Evolutionary conservation across 2,888 invertebrate species (phyloP).

Genomic region (Anagyrus pseudococci): DNA sequence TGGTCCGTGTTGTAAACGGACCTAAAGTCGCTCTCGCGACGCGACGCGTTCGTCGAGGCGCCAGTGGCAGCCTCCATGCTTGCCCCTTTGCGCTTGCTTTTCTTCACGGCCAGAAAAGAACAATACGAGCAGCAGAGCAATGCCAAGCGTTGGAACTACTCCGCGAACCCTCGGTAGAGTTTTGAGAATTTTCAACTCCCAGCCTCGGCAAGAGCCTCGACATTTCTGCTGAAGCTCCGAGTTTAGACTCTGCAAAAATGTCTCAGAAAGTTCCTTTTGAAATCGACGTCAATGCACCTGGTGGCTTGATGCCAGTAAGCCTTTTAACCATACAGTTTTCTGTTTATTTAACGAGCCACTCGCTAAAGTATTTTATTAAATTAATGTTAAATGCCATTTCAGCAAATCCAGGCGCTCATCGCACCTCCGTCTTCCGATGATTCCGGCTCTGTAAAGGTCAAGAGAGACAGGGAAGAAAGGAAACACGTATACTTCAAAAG

Average conservation of each 20-base stretch:
- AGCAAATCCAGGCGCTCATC: conserved; percentile 89
- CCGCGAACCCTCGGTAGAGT: conserved; percentile 10
- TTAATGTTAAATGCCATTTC: conserved; percentile 47
- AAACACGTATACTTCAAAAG: conserved; percentile 85
- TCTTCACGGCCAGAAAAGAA: conserved; percentile 20
- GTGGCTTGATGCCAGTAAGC: conserved; percentile 40
- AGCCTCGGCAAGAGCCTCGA: conserved; percentile 2
- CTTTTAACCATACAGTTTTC: neutral
- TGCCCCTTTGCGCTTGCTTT: conserved; percentile 22
- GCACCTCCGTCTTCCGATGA: conserved; percentile 86
- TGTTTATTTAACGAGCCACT: neutral
- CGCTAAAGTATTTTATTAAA: neutral
- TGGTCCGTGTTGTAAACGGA: too few relatives aligned
- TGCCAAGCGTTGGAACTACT: conserved; percentile 25
- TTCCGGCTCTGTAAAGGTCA: conserved; percentile 66
- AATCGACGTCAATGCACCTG: conserved; percentile 36
- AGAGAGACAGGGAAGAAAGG: conserved; percentile 62
- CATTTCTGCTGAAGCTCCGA: conserved; percentile 2
- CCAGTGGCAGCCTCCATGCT: neutral
- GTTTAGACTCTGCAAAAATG: conserved; percentile 20
- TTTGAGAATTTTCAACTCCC: conserved; percentile 16
- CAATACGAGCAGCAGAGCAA: conserved; percentile 31
- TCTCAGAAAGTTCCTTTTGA: conserved; percentile 36
- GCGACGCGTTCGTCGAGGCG: neutral
- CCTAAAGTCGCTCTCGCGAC: neutral